Base-by-base conservation (phyloP, 2,797 vertebrate genomes). In the Phaenicophaeus curvirostris region DNA sequence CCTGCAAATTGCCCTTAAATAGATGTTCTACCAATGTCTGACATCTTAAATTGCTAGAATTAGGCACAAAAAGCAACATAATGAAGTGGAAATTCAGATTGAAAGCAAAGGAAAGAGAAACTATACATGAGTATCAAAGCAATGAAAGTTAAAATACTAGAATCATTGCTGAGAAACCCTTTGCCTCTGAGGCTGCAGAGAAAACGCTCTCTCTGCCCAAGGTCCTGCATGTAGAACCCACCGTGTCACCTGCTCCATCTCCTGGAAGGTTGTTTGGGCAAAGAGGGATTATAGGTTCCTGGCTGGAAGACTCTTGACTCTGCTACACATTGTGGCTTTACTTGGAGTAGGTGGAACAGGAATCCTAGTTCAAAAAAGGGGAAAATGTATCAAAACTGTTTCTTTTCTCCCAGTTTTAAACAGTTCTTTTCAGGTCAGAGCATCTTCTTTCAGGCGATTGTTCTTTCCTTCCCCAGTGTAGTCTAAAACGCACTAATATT, bases 261-360 rank as follows among this genome's bases (percentile, higher is more conserved):
- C 30, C 35, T 27, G 21, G 16, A 11, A 35, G 41, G 9, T 14
- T n/a, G 15, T n/a, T 48, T 14, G 58, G 41, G 27, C 30, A 61
- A 35, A 30, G 58, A 41, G 24, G 41, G 10, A 15, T 12, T 50
- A 9, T 7, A 55, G 28, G 6, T 15, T 15, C 33, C 21, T 41
- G 62, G 24, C 42, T 75, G 54, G 42, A 55, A 6, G 41, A 33
- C 11, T 15, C 44, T n/a, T 37, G 46, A 50, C 41, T 67, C 58
- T 72, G 67, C 44, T 37, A 1, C 13, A 19, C 0, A 2, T 30
- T 24, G 0, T 1, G 28, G n/a, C 7, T 71, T 15, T 10, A 18
- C 21, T 62, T 25, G 72, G 71, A 77, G 51, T 7, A 42, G 44
- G 6, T 1, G 6, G 39, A 31, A 50, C 33, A 44, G 54, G 30